These are phyloP conservation scores for Eristalis intricaria DNA, from an alignment of 2,888 invertebrate species.

Conservation along the genomic window DNA sequence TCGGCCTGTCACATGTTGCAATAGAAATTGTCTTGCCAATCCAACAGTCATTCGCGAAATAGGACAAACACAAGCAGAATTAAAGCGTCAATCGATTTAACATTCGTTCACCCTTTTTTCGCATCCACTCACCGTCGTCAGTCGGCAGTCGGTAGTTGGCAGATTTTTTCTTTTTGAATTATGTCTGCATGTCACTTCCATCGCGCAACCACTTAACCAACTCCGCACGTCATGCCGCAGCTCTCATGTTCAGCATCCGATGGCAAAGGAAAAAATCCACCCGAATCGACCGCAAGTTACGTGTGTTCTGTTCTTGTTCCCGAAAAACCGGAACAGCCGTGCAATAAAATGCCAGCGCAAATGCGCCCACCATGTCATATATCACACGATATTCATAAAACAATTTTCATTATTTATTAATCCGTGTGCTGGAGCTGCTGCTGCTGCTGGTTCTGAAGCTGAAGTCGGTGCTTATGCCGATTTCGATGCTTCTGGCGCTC, in stretches of 20 bases:
- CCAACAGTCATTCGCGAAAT: background rate
- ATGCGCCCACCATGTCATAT: slow-evolving; percentile 26
- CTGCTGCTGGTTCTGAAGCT: background rate
- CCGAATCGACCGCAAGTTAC: background rate
- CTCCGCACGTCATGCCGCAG: background rate
- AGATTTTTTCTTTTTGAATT: background rate
- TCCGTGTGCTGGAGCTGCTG: slow-evolving; percentile 14
- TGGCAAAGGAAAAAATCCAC: background rate
- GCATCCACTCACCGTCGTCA: background rate
- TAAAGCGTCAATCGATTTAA: background rate
- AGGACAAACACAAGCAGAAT: background rate
- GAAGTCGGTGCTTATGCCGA: background rate
- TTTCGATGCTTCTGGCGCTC: background rate
- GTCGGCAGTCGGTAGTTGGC: background rate
- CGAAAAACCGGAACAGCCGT: slow-evolving; percentile 27
- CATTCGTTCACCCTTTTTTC: background rate
- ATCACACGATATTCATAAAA: slow-evolving; percentile 45
- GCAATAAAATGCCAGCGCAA: slow-evolving; percentile 29
- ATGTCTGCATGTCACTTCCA: background rate
- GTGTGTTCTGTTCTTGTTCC: slow-evolving; percentile 4
- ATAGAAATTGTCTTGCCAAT: background rate
- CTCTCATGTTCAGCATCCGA: background rate
- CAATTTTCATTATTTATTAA: slow-evolving; percentile 58
- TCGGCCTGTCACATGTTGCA: too few relatives aligned
- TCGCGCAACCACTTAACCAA: background rate